These are phyloP conservation scores for Cydia pomonella DNA, from an alignment of 1,140 invertebrate genomes.

Conservation along the genomic window DNA sequence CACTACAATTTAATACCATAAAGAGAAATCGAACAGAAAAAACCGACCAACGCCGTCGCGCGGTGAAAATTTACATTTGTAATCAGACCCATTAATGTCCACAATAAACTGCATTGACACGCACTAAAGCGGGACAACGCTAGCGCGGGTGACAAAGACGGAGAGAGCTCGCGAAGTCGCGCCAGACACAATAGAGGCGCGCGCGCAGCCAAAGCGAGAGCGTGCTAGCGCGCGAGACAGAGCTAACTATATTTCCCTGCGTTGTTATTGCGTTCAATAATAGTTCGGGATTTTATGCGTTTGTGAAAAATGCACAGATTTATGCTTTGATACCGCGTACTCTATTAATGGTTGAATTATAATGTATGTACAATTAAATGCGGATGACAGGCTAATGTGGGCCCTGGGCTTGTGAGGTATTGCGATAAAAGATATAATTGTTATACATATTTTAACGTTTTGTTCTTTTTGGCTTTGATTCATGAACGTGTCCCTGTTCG, in stretches of 20 bases:
- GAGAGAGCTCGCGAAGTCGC: conserved; percentile 51
- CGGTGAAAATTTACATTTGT: conserved; percentile 80
- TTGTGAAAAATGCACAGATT: conserved; percentile 76
- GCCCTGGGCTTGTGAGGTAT: conserved; percentile 18
- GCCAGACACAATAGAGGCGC: conserved; percentile 73
- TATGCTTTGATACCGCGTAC: conserved; percentile 72
- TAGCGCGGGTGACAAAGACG: conserved; percentile 59
- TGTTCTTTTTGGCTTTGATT: not conserved
- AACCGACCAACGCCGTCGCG: conserved; percentile 74
- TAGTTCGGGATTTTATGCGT: conserved; percentile 75
- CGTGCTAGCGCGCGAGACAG: conserved; percentile 51
- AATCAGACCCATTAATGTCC: conserved; percentile 78
- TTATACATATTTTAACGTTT: not conserved
- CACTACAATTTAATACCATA: conserved; percentile 77
- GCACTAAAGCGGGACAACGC: conserved; percentile 59
- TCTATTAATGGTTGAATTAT: conserved; percentile 53
- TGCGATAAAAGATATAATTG: conserved; percentile 22
- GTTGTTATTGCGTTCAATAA: conserved; percentile 63
- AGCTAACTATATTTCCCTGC: conserved; percentile 48
- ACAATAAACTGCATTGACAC: conserved; percentile 80
- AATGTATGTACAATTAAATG: conserved; percentile 28
- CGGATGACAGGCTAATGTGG: conserved; percentile 25
- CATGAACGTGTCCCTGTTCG: not conserved
- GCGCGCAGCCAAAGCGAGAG: conserved; percentile 62
- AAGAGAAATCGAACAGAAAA: conserved; percentile 73